These are phyloP conservation scores for Knipowitschia caucasica DNA, from an alignment of 2,797 vertebrate genomes.

Conservation along the genomic window DNA sequence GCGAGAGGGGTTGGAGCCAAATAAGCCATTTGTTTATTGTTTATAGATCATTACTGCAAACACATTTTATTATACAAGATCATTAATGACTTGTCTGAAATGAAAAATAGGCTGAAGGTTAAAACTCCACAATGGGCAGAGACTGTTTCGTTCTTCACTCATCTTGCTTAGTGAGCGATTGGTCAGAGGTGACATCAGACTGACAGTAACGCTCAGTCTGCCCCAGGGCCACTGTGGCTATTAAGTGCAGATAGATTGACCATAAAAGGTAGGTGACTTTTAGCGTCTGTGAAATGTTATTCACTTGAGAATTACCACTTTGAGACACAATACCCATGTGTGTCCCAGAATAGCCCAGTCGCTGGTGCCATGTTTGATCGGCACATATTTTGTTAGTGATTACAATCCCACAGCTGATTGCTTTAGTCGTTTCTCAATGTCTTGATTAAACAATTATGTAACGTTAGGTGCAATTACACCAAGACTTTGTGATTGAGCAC, in stretches of 20 bases:
- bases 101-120: too few relatives aligned
- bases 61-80: too few relatives aligned
- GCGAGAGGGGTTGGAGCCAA: too few relatives aligned
- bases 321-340: background rate
- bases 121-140: too few relatives aligned
- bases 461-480: conserved; percentile 3
- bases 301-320: background rate
- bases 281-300: background rate
- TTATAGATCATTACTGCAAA: too few relatives aligned
- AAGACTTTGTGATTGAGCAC: background rate
- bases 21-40: too few relatives aligned
- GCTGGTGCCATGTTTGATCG: background rate
- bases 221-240: background rate
- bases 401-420: background rate
- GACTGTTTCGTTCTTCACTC: too few relatives aligned
- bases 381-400: background rate
- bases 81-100: too few relatives aligned
- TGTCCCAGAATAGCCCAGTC: background rate
- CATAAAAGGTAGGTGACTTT: background rate
- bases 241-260: too few relatives aligned
- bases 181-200: background rate
- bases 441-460: conserved; percentile 1
- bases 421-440: background rate
- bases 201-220: background rate
- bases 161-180: background rate